Evolutionary conservation across 2,797 vertebrate genomes (phyloP).

Genomic region (Lateolabrax maculatus): DNA sequence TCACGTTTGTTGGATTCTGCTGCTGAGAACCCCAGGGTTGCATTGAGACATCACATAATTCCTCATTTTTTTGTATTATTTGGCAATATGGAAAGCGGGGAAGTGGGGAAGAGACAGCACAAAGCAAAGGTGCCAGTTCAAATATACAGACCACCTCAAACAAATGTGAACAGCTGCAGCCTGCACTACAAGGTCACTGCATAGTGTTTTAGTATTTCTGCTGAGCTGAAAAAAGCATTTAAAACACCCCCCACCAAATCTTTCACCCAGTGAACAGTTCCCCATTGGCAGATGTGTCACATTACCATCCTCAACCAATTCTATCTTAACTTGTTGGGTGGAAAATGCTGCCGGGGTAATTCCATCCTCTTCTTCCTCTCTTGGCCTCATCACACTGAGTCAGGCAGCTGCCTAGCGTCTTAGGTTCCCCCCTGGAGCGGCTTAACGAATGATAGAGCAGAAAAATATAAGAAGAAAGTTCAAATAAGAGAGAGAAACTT

Average conservation of each 20-base stretch:
- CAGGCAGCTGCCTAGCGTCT: constrained; percentile 50
- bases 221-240: constrained; percentile 2
- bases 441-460: constrained; percentile 28
- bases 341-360: constrained; percentile 63
- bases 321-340: constrained; percentile 29
- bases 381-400: constrained; percentile 52
- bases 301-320: constrained; percentile 20
- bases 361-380: constrained; percentile 66
- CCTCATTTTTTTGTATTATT: constrained; percentile 23
- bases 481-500: constrained; percentile 34
- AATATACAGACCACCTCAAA: constrained; percentile 29
- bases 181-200: constrained; percentile 11
- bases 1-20: constrained; percentile 38
- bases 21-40: constrained; percentile 1
- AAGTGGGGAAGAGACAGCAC: neutral
- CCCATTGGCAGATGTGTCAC: constrained; percentile 24
- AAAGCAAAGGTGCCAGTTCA: constrained; percentile 44
- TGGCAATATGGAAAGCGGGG: constrained; percentile 8
- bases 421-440: constrained; percentile 49
- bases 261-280: constrained; percentile 5
- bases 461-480: constrained; percentile 31
- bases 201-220: neutral
- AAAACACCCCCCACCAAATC: constrained; percentile 13
- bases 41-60: constrained; percentile 25
- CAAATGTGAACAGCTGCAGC: constrained; percentile 18